These are phyloP conservation scores for Drosophila nebulosa DNA, from an alignment of 1,140 invertebrate species.

Conservation along the genomic window DNA sequence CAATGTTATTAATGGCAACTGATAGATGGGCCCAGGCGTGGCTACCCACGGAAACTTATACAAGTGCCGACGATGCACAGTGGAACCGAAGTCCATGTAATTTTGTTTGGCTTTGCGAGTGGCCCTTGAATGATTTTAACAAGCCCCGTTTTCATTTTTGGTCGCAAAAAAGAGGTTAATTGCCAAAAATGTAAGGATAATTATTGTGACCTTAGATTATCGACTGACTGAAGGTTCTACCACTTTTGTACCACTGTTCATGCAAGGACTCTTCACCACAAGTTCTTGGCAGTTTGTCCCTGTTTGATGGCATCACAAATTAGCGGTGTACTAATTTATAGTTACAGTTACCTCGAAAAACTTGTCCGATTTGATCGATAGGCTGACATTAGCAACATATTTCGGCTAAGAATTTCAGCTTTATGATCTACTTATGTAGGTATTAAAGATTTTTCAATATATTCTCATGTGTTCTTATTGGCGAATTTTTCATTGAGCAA, in stretches of 20 bases:
- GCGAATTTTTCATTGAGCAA: constrained; percentile 36
- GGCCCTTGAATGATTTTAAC: too few species aligned
- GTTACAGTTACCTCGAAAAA: neutral
- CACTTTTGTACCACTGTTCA: neutral
- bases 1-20: constrained; percentile 68
- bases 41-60: constrained; percentile 44
- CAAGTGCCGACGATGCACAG: neutral
- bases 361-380: neutral
- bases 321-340: constrained; percentile 36
- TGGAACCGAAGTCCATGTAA: neutral
- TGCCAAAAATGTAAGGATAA: too few species aligned
- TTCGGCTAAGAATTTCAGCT: constrained; percentile 3
- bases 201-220: too few species aligned
- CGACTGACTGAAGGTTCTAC: too few species aligned
- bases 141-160: too few species aligned
- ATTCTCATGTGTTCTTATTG: constrained; percentile 16
- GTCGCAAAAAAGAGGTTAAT: too few species aligned
- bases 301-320: constrained; percentile 28
- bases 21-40: constrained; percentile 32
- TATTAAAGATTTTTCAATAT: constrained; percentile 10
- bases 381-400: neutral
- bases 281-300: constrained; percentile 19
- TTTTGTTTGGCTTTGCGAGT: too few species aligned
- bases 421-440: neutral
- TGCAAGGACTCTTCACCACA: neutral